phyloP scores from a whole-genome alignment of 2,797 vertebrate species.

The Aphelocoma californica region DNA sequence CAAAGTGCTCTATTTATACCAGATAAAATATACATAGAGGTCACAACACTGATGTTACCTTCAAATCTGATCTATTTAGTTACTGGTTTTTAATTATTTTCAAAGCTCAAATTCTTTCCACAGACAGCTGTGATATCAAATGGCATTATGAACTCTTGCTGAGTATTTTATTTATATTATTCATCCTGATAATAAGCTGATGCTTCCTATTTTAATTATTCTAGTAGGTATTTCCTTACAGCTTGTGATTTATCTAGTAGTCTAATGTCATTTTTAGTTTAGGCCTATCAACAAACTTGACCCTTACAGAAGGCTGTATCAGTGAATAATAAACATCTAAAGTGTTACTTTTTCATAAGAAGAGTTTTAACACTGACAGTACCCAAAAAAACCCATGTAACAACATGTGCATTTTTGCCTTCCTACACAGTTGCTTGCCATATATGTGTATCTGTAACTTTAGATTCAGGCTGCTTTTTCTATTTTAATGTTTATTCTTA shows the following conservation, averaged over 20 bases:
- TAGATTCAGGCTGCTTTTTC: neutral
- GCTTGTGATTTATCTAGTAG: neutral
- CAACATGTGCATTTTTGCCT: neutral
- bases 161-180: neutral
- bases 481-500: neutral
- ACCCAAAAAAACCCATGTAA: neutral
- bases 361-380: neutral
- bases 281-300: neutral
- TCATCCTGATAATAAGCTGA: neutral
- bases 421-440: neutral
- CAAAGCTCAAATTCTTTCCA: neutral
- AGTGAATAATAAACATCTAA: neutral
- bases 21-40: neutral
- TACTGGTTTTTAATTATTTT: neutral
- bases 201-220: neutral
- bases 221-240: neutral
- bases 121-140: neutral
- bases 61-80: neutral
- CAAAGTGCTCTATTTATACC: neutral
- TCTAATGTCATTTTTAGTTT: neutral
- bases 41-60: neutral
- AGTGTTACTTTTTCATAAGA: neutral
- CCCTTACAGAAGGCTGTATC: neutral
- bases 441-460: neutral
- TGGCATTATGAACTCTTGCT: neutral